Conservation (phyloP, 2,797 vertebrate genomes). For the Syncerus caffer region DNA sequence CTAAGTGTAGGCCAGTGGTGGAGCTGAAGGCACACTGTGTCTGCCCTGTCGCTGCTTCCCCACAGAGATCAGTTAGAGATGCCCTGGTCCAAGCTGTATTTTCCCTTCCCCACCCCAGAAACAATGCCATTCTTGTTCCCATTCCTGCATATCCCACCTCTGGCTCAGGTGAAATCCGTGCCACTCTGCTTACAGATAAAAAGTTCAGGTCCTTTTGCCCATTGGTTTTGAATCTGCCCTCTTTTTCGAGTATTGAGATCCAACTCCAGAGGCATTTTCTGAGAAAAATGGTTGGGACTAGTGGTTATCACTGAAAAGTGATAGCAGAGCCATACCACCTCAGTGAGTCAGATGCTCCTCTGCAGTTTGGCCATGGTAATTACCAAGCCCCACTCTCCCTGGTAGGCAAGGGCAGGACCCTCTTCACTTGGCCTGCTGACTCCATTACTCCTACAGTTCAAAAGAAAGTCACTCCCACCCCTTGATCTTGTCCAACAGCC, state of each 20-base stretch:
- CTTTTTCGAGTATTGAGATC: not conserved
- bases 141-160: not conserved
- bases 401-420: not conserved
- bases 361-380: not conserved
- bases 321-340: not conserved
- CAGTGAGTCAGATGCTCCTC: not conserved
- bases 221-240: not conserved
- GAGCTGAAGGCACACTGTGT: not conserved
- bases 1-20: not conserved
- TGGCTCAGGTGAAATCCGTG: conserved; percentile 28
- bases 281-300: not conserved
- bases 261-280: conserved; percentile 15
- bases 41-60: not conserved
- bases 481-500: not conserved
- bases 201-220: conserved; percentile 17
- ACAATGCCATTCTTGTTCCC: not conserved
- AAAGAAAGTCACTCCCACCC: not conserved
- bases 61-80: not conserved
- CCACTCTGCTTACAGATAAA: not conserved
- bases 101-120: not conserved
- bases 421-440: not conserved
- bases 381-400: not conserved
- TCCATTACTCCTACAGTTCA: not conserved
- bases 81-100: not conserved
- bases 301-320: not conserved